phyloP scores from a whole-genome alignment of 2,888 invertebrate species.

The Merodon equestris region DNA sequence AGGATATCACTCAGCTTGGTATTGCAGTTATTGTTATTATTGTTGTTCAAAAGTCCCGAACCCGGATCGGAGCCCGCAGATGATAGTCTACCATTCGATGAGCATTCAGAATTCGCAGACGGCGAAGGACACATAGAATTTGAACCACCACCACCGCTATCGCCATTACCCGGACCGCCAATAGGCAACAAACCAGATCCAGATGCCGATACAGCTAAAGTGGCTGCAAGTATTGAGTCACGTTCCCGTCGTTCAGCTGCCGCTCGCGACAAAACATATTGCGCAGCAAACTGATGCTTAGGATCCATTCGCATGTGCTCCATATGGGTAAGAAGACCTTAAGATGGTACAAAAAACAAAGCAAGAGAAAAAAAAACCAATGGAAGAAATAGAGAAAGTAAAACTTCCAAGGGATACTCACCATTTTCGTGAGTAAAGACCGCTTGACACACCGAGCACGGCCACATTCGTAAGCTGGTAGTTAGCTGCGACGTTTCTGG shows the following conservation, averaged over 20 bases:
- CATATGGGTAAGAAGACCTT: conserved; percentile 95
- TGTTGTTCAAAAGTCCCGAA: conserved; percentile 81
- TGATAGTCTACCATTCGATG: conserved; percentile 89
- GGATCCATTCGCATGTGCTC: conserved; percentile 98
- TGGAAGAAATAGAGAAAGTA: background rate
- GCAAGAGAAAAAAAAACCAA: background rate
- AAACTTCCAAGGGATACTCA: conserved; percentile 80
- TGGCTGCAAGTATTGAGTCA: conserved; percentile 86
- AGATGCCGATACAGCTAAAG: conserved; percentile 82
- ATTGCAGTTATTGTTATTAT: conserved; percentile 79
- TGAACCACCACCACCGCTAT: conserved; percentile 76
- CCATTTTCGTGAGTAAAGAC: conserved; percentile 97
- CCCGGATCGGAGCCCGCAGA: conserved; percentile 88
- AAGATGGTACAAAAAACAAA: background rate
- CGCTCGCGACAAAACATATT: conserved; percentile 93
- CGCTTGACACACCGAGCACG: conserved; percentile 96
- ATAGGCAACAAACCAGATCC: conserved; percentile 81
- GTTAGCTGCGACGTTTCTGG: conserved; percentile 93
- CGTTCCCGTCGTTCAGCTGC: conserved; percentile 94
- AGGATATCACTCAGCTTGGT: conserved; percentile 79
- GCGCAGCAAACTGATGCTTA: conserved; percentile 96
- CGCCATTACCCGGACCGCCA: conserved; percentile 74
- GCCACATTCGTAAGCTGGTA: conserved; percentile 95
- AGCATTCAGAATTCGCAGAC: conserved; percentile 91
- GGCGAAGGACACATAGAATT: conserved; percentile 89